phyloP scores from a whole-genome alignment of 2,797 vertebrate species.

The Enteromius paludinosus region DNA sequence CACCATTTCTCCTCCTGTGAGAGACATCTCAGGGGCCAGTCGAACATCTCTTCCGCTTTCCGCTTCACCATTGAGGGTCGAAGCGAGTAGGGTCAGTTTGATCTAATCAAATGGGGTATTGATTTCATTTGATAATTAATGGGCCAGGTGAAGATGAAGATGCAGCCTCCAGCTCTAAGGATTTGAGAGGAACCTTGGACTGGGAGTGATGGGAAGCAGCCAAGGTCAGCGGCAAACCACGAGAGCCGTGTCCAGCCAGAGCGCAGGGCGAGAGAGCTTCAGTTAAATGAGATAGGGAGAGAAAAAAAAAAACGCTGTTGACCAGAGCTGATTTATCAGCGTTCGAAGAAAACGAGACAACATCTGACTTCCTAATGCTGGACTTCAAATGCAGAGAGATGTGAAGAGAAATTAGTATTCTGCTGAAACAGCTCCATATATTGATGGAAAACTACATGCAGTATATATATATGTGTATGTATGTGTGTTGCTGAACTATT shows the following conservation, averaged over 20 bases:
- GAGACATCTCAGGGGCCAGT: conserved; percentile 40
- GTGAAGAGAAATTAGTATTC: conserved; percentile 56
- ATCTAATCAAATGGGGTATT: conserved; percentile 82
- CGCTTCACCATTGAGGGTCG: conserved; percentile 70
- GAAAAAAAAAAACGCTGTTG: conserved; percentile 51
- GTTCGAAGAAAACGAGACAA: conserved; percentile 71
- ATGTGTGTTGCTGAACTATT: conserved; percentile 38
- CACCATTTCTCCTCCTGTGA: conserved; percentile 62
- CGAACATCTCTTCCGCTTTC: conserved; percentile 64
- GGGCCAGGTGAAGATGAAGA: conserved; percentile 74
- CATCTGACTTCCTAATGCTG: conserved; percentile 82
- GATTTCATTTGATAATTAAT: conserved; percentile 87
- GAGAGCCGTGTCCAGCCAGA: conserved; percentile 30
- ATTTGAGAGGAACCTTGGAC: conserved; percentile 78
- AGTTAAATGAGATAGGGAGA: conserved; percentile 51
- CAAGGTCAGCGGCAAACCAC: conserved; percentile 77
- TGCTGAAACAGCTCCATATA: conserved; percentile 41
- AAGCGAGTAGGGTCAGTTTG: conserved; percentile 76
- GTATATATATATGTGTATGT: neutral
- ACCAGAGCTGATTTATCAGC: conserved; percentile 77
- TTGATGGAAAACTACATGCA: conserved; percentile 55
- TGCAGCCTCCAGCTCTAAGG: conserved; percentile 75
- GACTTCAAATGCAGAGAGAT: conserved; percentile 68
- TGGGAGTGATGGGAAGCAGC: conserved; percentile 75
- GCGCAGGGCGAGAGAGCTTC: conserved; percentile 25